Base-by-base conservation (phyloP, 2,888 invertebrate genomes). In the Cataglyphis albicans region DNA sequence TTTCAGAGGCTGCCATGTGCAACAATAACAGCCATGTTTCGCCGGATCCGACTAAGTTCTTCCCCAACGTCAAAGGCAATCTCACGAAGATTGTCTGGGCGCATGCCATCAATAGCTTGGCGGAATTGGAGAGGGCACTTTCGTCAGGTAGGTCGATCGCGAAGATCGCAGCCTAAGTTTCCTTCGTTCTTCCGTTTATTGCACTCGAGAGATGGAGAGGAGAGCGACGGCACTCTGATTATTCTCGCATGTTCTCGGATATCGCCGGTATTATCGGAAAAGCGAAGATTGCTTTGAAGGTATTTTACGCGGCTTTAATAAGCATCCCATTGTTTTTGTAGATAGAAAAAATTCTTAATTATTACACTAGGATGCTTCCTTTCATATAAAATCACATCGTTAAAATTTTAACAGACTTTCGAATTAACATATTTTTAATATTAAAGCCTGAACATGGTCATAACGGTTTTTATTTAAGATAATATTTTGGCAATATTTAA, bases 71-170 rank as follows among this genome's bases (percentile, higher is more conserved):
- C 41, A 90, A 94, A 7, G 95, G 95, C 76, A 97, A 98, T 93
- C 95, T 98, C 74, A 97, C 97, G 0, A 95, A 96, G 83, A 95
- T 98, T 38, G 96, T 96, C 29, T 98, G 98, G 98, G 97, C 97
- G 0, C 98, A 98, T 95, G 98, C 97, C 48, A 98, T 98, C 61
- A 98, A 98, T 94, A 97, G 96, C 89, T 95, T 96, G 92, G 95
- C 95, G 0, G 95, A 96, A 85, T 95, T 98, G 55, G 94, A 96
- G 9, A 95, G 96, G 1, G 96, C 97, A 55, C 95, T 98, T 64
- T 94, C 95, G 52, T 82, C 90, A 68, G 88, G 94, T 94, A 88
- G 44, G 88, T 81, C 55, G 32, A 72, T 82, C 18, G 25, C 7
- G 52, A 44, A 6, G 7, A 25, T 18, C 52, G 52, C 7, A 18